phyloP scores from a whole-genome alignment of 2,797 vertebrate genomes.

The Tinamus major region DNA sequence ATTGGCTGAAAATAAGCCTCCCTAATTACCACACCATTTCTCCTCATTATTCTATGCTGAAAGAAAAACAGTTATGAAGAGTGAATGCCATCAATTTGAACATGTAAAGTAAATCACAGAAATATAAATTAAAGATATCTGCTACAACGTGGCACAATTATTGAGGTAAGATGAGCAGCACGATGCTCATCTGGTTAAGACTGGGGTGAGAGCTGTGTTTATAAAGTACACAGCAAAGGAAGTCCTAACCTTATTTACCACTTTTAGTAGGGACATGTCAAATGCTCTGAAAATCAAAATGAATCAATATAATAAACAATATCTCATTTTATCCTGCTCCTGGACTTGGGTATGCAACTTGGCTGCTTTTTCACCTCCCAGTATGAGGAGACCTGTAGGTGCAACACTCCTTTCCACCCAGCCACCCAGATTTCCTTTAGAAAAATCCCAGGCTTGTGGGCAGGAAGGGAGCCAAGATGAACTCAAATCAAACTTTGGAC shows the following conservation, averaged over 20 bases:
- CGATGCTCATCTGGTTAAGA: not conserved
- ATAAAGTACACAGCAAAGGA: not conserved
- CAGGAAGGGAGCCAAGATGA: not conserved
- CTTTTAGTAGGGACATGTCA: not conserved
- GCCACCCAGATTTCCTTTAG: not conserved
- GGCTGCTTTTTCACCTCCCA: not conserved
- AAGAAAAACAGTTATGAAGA: not conserved
- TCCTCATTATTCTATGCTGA: not conserved
- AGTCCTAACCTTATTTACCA: not conserved
- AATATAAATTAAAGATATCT: not conserved
- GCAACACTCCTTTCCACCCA: fast-evolving
- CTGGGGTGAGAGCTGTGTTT: not conserved
- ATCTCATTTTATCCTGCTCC: not conserved
- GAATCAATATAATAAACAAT: not conserved
- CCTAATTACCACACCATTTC: not conserved
- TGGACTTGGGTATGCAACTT: not conserved
- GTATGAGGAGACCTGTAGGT: not conserved
- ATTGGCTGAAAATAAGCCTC: not conserved
- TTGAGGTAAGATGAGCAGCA: not conserved
- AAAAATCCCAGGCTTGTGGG: fast-evolving
- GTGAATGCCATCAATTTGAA: not conserved
- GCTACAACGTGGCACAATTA: not conserved
- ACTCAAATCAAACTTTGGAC: not conserved
- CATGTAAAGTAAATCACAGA: not conserved
- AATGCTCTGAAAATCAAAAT: not conserved